Base-by-base conservation (phyloP, 2,888 invertebrate genomes). In the Drosophila glabriapex region DNA sequence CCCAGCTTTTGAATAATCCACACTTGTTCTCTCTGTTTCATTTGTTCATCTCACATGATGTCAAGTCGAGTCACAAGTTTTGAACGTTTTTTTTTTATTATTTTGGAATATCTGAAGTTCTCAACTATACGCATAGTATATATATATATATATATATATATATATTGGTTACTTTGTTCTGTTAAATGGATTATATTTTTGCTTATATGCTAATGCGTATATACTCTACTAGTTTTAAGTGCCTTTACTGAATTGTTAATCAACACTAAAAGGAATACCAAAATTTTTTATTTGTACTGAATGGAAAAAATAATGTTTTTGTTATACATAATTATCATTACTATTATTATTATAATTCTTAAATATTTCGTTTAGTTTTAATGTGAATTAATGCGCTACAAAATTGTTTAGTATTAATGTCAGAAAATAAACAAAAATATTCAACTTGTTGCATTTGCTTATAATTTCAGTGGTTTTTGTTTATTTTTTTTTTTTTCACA, bases 1-100 rank as follows among this genome's bases (percentile, higher is more conserved):
- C 19, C 19, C 14, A 31, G 22, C 25, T 41, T 69, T 75, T 66
- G 60, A 80, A 61, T 37, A 52, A 69, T 64, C 49, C 58, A 33
- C 69, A 69, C 72, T 88, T 80, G 79, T 79, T 31, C 31, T 31
- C 56, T 88, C 85, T 88, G 85, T 83, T 91, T 84, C 81, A 88
- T 83, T 80, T 91, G 90, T 90, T 91, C 73, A 79, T 85, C 77
- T 89, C 72, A 90, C 76, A 35, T 72, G 56, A 56, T 56, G 56
- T 56, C 56, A 90, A 76, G 80, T 88, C 85, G 85, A 85, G 85
- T 86, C 85, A 89, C 85, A 86, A 86, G 83, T 80, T 65, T 67
- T 78, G 78, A 75, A 66, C 73, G 68, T 67, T 66, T 53, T 12
- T 52, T 81, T 68, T 22, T 46, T 14, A n/a, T 9, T 46, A 33